These are phyloP conservation scores for Corticium candelabrum DNA, from an alignment of 37 sponge, comb jelly and placozoan species.

Conservation along the genomic window DNA sequence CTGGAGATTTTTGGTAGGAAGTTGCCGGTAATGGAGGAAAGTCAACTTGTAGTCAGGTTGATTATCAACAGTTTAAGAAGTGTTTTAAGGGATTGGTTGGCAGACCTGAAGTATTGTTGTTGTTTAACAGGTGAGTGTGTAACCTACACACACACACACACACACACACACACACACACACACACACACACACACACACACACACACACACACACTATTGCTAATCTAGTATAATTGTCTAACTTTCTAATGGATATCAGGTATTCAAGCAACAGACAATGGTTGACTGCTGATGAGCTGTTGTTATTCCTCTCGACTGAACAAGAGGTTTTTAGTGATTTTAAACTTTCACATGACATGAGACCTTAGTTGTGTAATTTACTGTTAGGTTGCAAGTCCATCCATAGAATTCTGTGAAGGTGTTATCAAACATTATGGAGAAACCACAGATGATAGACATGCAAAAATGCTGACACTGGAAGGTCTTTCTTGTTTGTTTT, in stretches of 20 bases:
- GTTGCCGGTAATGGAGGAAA: too few species aligned
- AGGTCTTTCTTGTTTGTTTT: not conserved
- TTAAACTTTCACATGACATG: too few species aligned
- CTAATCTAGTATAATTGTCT: too few species aligned
- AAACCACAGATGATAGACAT: not conserved
- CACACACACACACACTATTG: constrained; percentile 17
- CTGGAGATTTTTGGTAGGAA: too few species aligned
- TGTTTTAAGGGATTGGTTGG: not conserved
- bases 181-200: constrained; percentile 18
- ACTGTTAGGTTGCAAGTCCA: too few species aligned
- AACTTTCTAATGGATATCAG: not conserved
- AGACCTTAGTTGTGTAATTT: too few species aligned
- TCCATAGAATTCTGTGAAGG: not conserved
- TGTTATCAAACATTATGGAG: not conserved
- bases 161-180: constrained; percentile 16
- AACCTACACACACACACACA: constrained; percentile 15
- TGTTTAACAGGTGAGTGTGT: not conserved
- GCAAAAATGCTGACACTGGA: not conserved
- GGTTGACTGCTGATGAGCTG: not conserved
- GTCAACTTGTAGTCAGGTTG: not conserved
- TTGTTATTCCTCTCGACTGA: not conserved
- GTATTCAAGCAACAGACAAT: not conserved
- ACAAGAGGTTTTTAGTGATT: not conserved
- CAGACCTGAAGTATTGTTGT: not conserved
- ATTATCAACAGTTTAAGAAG: not conserved